These are phyloP conservation scores for Itoplectis maculator DNA, from an alignment of 2,888 invertebrate genomes.

Conservation along the genomic window DNA sequence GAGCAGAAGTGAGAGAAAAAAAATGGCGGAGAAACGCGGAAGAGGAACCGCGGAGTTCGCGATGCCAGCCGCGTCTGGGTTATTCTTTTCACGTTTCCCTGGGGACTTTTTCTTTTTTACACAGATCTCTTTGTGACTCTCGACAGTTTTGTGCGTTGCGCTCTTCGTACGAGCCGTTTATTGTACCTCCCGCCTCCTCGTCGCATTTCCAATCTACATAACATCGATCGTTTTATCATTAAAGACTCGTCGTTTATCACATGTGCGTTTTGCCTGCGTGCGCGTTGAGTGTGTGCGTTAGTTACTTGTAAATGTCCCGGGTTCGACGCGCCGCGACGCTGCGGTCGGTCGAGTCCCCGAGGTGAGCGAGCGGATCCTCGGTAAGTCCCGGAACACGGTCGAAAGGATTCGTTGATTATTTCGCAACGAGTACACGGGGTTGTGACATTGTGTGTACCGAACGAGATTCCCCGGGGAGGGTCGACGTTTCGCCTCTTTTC, in stretches of 20 bases:
- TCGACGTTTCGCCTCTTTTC: not conserved
- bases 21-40: not conserved
- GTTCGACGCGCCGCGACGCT: not conserved
- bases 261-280: conserved; percentile 61
- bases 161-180: conserved; percentile 20
- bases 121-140: conserved; percentile 21
- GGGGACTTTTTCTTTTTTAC: conserved; percentile 14
- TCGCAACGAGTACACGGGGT: conserved; percentile 16
- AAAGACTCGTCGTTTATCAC: conserved; percentile 66
- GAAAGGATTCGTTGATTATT: conserved; percentile 34
- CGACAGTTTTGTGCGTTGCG: conserved; percentile 58
- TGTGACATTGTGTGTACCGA: conserved; percentile 14
- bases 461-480: too few species aligned
- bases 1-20: not conserved
- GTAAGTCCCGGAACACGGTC: not conserved
- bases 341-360: not conserved
- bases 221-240: conserved; percentile 18
- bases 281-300: conserved; percentile 40
- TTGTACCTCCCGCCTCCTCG: conserved; percentile 13
- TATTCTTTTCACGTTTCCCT: not conserved
- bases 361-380: not conserved
- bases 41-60: too few species aligned
- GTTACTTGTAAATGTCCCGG: not conserved
- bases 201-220: conserved; percentile 33
- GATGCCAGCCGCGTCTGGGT: not conserved